A percentile compares a stretch with the other conserved stretches of the same genome.
phyloP scores from a whole-genome alignment of 2,797 vertebrate genomes.

The Atherinosoma microstoma region DNA sequence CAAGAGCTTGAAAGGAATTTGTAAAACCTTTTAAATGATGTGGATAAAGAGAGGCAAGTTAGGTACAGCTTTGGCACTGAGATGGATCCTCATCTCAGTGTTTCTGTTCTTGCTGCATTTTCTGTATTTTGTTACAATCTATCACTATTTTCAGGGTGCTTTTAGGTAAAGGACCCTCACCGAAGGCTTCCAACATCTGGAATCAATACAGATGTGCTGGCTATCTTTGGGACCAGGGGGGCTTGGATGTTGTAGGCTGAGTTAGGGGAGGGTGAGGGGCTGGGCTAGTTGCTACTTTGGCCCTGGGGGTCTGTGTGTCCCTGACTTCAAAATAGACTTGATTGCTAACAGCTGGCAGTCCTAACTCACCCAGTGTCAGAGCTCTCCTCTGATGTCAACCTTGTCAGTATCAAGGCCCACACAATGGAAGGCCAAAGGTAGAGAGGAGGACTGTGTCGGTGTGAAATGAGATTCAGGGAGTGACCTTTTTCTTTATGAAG shows the following conservation, averaged over 20 bases:
- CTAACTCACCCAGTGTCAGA: slow-evolving; percentile 87
- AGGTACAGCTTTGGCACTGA: slow-evolving; percentile 2
- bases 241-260: slow-evolving; percentile 71
- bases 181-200: slow-evolving; percentile 82
- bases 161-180: slow-evolving; percentile 76
- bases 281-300: slow-evolving; percentile 84
- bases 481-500: slow-evolving; percentile 54
- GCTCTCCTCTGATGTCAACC: slow-evolving; percentile 88
- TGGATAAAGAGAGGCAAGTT: neutral
- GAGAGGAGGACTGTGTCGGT: slow-evolving; percentile 41
- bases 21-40: neutral
- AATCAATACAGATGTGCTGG: slow-evolving; percentile 83
- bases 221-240: slow-evolving; percentile 77
- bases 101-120: slow-evolving; percentile 48
- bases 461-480: slow-evolving; percentile 66
- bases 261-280: slow-evolving; percentile 52
- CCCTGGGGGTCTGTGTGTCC: slow-evolving; percentile 87
- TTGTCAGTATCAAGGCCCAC: slow-evolving; percentile 87
- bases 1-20: neutral
- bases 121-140: slow-evolving; percentile 37
- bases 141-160: slow-evolving; percentile 77
- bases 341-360: slow-evolving; percentile 89
- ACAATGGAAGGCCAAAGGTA: slow-evolving; percentile 76
- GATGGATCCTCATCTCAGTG: neutral
- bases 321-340: slow-evolving; percentile 90